Evolutionary conservation across 2,888 invertebrate genomes (phyloP).

Genomic region (Eristalis arbustorum): DNA sequence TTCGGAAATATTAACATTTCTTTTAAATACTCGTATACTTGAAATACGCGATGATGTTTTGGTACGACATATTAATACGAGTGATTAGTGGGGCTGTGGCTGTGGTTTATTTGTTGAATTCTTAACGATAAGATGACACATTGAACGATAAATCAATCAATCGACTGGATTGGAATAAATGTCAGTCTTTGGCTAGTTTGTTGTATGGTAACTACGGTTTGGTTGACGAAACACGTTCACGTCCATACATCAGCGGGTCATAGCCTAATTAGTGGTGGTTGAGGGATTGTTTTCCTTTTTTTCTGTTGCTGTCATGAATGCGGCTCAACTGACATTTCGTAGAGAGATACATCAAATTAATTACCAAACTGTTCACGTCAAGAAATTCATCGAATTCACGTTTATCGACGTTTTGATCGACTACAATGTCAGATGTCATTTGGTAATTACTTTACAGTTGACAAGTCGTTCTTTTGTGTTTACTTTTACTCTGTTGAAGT

Average conservation of each 20-base stretch:
- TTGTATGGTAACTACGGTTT: background rate
- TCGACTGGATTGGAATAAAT: background rate
- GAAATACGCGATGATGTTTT: conserved; percentile 49
- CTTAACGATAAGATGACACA: conserved; percentile 48
- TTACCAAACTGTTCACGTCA: background rate
- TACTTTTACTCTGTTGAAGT: background rate
- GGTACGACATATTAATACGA: conserved; percentile 64
- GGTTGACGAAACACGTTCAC: background rate
- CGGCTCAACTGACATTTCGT: background rate
- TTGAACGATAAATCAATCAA: conserved; percentile 43
- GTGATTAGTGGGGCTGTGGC: conserved; percentile 49
- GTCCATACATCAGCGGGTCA: background rate
- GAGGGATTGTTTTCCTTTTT: background rate
- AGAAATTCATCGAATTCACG: background rate
- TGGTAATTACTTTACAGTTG: background rate
- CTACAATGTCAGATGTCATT: background rate
- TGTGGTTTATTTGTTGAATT: conserved; percentile 29
- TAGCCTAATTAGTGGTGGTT: background rate
- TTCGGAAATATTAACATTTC: conserved; percentile 14
- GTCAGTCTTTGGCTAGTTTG: background rate
- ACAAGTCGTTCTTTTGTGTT: background rate
- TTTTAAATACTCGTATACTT: conserved; percentile 40
- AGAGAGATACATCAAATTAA: background rate
- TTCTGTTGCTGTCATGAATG: background rate
- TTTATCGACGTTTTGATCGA: background rate